A percentile compares a stretch with the other conserved stretches of the same genome.
Conservation (phyloP, 2,888 invertebrate genomes). For the Panopea generosa region DNA sequence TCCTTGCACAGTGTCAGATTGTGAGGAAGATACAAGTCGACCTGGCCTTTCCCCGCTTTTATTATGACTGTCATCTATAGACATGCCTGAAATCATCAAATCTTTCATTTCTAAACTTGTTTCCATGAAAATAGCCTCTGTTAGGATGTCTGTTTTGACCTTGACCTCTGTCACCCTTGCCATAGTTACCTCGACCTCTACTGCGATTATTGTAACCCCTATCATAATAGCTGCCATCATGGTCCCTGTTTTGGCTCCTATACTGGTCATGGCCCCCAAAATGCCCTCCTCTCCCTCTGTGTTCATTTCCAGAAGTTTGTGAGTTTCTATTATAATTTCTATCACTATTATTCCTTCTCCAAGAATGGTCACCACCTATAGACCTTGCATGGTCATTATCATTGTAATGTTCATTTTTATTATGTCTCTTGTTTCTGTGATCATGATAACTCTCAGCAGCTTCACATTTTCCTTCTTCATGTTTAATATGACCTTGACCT, state of each 20-base stretch:
- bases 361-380: neutral
- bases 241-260: conserved; percentile 10
- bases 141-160: neutral
- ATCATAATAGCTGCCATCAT: no score
- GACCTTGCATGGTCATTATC: neutral
- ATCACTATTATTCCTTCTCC: neutral
- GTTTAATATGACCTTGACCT: neutral
- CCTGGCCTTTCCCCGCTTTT: conserved; percentile 18
- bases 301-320: no score
- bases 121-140: conserved; percentile 7
- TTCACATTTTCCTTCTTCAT: conserved; percentile 2
- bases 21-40: conserved; percentile 1
- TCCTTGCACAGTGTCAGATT: conserved; percentile 20
- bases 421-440: conserved; percentile 3
- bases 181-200: conserved; percentile 10
- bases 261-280: neutral
- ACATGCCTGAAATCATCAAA: conserved; percentile 15
- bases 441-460: neutral
- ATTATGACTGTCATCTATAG: conserved; percentile 19
- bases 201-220: no score
- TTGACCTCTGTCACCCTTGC: conserved; percentile 9
- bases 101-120: conserved; percentile 22
- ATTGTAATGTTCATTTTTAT: neutral
- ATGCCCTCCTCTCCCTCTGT: no score
- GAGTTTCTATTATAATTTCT: conserved; percentile 6